Evolutionary conservation across 1,140 invertebrate genomes (phyloP).

Genomic region (Nasonia vitripennis): DNA sequence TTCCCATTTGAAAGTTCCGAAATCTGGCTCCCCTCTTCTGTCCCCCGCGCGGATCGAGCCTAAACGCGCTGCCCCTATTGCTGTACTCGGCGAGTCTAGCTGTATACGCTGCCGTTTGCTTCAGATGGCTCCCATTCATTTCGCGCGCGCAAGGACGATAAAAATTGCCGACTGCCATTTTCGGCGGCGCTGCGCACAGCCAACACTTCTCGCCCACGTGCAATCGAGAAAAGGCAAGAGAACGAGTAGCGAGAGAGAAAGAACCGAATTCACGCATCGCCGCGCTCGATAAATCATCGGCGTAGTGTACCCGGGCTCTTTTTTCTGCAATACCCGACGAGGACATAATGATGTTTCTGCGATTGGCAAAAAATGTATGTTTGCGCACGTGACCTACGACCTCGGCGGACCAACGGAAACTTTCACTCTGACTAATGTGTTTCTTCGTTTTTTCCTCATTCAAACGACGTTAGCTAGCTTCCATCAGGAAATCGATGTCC

Average conservation of each 20-base stretch:
- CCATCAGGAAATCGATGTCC: not conserved
- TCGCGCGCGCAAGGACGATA: conserved; percentile 41
- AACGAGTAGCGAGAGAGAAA: not conserved
- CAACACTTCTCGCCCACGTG: conserved; percentile 1
- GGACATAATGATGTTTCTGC: conserved; percentile 26
- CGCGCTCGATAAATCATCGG: conserved; percentile 16
- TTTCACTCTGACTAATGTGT: not conserved
- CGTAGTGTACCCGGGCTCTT: not conserved
- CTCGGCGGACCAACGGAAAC: not conserved
- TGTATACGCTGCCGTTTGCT: conserved; percentile 15
- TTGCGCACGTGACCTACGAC: not conserved
- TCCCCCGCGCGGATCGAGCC: not conserved
- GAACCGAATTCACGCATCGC: conserved; percentile 16
- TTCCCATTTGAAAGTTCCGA: conserved; percentile 17
- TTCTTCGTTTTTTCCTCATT: not conserved
- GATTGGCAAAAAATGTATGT: conserved; percentile 26
- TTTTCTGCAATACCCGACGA: not conserved
- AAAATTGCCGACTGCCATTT: conserved; percentile 46
- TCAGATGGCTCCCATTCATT: conserved; percentile 57
- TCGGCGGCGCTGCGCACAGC: not conserved
- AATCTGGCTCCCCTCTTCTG: not conserved
- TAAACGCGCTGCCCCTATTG: not conserved
- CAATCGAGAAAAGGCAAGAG: not conserved
- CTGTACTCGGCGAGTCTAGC: too few species aligned
- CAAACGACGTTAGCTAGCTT: not conserved